Evolutionary conservation across 2,888 invertebrate genomes (phyloP).

Genomic region (Acronicta aceris): DNA sequence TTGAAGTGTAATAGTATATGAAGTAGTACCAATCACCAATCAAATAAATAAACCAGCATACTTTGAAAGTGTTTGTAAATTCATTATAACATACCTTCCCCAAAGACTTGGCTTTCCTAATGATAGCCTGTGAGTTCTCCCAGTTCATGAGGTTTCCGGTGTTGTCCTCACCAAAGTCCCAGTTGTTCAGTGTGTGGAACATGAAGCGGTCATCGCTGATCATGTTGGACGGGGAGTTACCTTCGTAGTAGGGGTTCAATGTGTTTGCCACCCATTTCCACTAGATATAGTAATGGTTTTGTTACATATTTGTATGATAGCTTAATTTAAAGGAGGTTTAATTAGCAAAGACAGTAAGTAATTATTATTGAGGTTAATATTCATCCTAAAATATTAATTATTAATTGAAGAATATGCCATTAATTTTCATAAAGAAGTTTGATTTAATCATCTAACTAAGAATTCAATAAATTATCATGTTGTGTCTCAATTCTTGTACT

Average conservation of each 20-base stretch:
- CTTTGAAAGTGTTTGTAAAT: neutral
- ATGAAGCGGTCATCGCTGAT: slow-evolving; percentile 96
- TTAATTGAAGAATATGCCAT: too few species aligned
- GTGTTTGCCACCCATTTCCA: slow-evolving; percentile 97
- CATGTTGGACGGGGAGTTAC: slow-evolving; percentile 92
- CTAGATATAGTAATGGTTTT: slow-evolving; percentile 66
- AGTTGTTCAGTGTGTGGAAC: slow-evolving; percentile 92
- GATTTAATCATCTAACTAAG: too few species aligned
- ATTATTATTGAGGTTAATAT: too few species aligned
- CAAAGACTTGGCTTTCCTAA: slow-evolving; percentile 81
- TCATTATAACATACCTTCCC: slow-evolving; percentile 79
- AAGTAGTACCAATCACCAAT: too few species aligned
- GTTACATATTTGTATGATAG: neutral
- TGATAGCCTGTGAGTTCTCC: slow-evolving; percentile 91
- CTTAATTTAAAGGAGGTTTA: too few species aligned
- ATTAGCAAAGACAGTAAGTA: too few species aligned
- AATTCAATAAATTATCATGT: too few species aligned
- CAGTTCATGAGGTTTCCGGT: slow-evolving; percentile 95
- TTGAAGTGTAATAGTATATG: neutral
- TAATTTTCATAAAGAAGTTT: too few species aligned
- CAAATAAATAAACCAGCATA: too few species aligned
- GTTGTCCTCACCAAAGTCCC: slow-evolving; percentile 96
- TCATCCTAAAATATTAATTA: too few species aligned
- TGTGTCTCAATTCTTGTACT: too few species aligned
- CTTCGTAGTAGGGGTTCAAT: slow-evolving; percentile 97